Percentiles rank a stretch among this genome's conserved stretches.
These are phyloP conservation scores for Myodes glareolus DNA, from an alignment of 2,113 vertebrate species.

Conservation along the genomic window DNA sequence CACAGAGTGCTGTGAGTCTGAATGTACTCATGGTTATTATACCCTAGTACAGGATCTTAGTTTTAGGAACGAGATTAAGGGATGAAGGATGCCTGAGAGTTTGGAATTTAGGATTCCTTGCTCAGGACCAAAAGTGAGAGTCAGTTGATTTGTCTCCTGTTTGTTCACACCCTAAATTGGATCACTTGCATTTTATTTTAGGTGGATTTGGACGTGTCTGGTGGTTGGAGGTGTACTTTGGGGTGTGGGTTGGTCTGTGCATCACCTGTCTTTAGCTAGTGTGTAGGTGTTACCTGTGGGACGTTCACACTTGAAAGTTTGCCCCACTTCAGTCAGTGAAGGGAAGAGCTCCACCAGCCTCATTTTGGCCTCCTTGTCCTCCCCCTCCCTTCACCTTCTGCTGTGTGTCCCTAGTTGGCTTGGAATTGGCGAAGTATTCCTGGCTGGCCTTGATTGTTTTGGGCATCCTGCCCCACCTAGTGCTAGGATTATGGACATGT, in stretches of 20 bases:
- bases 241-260: conserved; percentile 7
- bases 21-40: background rate
- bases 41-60: background rate
- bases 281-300: background rate
- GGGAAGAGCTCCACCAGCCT: background rate
- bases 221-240: conserved; percentile 28
- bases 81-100: background rate
- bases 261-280: background rate
- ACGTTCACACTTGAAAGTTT: conserved; percentile 13
- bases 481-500: background rate
- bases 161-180: conserved; percentile 1
- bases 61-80: conserved; percentile 19
- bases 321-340: background rate
- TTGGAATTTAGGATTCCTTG: conserved; percentile 21
- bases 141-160: background rate
- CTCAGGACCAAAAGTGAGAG: background rate
- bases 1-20: background rate
- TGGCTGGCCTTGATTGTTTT: background rate
- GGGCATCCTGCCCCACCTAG: background rate
- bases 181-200: conserved; percentile 29
- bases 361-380: background rate
- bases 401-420: background rate
- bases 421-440: background rate
- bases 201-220: conserved; percentile 8
- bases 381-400: no score